These are phyloP conservation scores for Oreochromis niloticus DNA, from an alignment of 2,113 vertebrate species.

Conservation along the genomic window DNA sequence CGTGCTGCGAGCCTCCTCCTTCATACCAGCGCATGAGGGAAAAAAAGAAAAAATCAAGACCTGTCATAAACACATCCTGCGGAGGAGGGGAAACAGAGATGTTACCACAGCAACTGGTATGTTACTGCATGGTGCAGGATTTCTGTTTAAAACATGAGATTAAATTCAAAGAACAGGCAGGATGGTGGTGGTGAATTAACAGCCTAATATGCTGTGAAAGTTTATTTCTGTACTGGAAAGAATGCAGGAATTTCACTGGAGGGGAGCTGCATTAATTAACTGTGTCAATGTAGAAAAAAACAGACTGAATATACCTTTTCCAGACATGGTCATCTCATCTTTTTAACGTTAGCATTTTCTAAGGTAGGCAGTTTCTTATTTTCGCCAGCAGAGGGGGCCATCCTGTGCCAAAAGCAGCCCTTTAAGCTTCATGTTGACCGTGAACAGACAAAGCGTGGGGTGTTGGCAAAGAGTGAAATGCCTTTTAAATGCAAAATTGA, in stretches of 20 bases:
- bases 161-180: constrained; percentile 22
- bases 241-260: constrained; percentile 7
- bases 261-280: background rate
- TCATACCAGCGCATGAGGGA: constrained; percentile 42
- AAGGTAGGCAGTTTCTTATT: background rate
- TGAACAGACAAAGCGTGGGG: background rate
- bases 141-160: constrained; percentile 32
- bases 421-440: background rate
- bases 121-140: constrained; percentile 32
- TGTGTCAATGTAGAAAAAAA: constrained; percentile 24
- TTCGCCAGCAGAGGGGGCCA: constrained; percentile 55
- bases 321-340: constrained; percentile 45
- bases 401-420: background rate
- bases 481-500: background rate
- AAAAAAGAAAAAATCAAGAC: constrained; percentile 19
- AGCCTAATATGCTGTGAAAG: constrained; percentile 38
- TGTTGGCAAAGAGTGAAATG: background rate
- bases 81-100: constrained; percentile 46
- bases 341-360: constrained; percentile 6
- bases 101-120: constrained; percentile 38
- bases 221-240: constrained; percentile 52
- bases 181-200: constrained; percentile 7
- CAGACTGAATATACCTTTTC: constrained; percentile 31
- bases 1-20: constrained; percentile 27
- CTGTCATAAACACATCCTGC: constrained; percentile 58